Conservation (phyloP, 2,888 invertebrate genomes). For the Drosophila cyrtoloma region DNA sequence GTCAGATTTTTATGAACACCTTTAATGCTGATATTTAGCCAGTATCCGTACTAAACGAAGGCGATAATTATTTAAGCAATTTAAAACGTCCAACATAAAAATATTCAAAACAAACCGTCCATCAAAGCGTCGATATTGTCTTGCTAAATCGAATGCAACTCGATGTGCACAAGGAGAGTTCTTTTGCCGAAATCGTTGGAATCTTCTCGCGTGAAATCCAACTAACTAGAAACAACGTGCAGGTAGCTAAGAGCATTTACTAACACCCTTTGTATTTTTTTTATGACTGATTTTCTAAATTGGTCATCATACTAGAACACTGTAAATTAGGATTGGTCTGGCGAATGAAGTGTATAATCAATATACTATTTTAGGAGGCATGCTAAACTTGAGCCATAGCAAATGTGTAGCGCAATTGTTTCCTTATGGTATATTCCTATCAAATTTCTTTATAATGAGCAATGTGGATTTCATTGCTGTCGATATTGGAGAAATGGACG, state of each 20-base stretch:
- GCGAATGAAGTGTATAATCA: background rate
- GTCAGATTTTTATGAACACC: background rate
- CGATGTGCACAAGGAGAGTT: too few species aligned
- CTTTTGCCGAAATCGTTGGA: background rate
- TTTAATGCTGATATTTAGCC: background rate
- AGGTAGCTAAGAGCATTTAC: background rate
- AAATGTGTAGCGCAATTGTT: background rate
- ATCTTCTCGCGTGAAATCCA: background rate
- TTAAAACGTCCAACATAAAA: background rate
- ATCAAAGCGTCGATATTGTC: background rate
- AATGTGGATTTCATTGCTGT: background rate
- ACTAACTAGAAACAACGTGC: background rate
- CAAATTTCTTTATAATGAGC: background rate
- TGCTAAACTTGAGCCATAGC: background rate
- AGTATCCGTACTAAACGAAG: background rate
- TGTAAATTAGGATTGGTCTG: background rate
- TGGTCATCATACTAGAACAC: background rate
- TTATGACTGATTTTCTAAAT: background rate
- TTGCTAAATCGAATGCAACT: background rate
- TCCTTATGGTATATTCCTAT: background rate
- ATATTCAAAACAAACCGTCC: background rate
- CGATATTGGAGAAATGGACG: background rate
- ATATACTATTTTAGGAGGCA: background rate
- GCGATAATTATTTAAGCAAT: background rate
- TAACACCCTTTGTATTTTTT: background rate